phyloP scores from a whole-genome alignment of 2,797 vertebrate genomes.

The Huso huso region DNA sequence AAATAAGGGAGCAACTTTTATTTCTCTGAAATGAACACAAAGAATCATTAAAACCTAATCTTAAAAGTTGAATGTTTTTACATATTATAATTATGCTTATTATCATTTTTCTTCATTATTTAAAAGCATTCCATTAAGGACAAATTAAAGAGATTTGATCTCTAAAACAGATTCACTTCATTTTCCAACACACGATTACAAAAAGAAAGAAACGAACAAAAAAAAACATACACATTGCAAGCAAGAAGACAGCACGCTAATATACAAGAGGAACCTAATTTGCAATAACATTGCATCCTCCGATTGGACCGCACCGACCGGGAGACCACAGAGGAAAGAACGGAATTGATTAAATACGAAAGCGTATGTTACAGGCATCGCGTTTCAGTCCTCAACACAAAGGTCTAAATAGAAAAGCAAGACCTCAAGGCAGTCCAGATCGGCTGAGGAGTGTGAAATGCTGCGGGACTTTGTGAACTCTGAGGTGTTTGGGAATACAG shows the following conservation, averaged over 20 bases:
- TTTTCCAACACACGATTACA: slow-evolving; percentile 49
- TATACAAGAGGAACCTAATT: slow-evolving; percentile 43
- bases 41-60: slow-evolving; percentile 39
- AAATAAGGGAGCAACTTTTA: slow-evolving; percentile 42
- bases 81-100: slow-evolving; percentile 44
- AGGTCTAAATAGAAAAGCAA: background rate
- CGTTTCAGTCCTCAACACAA: too few relatives aligned
- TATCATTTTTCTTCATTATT: slow-evolving; percentile 47
- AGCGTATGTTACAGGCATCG: too few relatives aligned
- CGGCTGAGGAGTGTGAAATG: background rate
- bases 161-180: slow-evolving; percentile 34
- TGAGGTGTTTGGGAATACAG: too few relatives aligned
- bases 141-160: slow-evolving; percentile 43
- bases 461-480: too few relatives aligned
- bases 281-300: slow-evolving; percentile 14
- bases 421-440: background rate
- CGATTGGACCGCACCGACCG: slow-evolving; percentile 17
- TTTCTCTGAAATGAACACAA: slow-evolving; percentile 43
- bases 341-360: background rate
- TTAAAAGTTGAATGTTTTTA: slow-evolving; percentile 52
- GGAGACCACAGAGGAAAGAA: background rate
- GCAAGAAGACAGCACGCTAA: slow-evolving; percentile 56
- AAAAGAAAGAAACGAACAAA: slow-evolving; percentile 27
- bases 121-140: slow-evolving; percentile 47
- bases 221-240: slow-evolving; percentile 40